Percentiles rank a stretch among this genome's conserved stretches.
These are phyloP conservation scores for Pluvialis apricaria DNA, from an alignment of 2,113 vertebrate genomes.

Conservation along the genomic window DNA sequence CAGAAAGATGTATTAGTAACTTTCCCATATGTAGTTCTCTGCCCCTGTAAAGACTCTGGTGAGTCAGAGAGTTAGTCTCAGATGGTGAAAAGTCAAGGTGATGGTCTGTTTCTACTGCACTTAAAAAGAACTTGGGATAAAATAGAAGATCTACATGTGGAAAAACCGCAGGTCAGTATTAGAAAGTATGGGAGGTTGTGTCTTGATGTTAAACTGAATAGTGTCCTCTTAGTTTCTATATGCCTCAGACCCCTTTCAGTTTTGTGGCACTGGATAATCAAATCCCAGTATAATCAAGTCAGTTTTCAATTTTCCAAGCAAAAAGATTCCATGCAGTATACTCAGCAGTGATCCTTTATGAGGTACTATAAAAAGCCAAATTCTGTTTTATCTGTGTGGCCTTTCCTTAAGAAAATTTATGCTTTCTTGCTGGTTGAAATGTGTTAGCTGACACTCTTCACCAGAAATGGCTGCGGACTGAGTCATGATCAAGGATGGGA, in stretches of 20 bases:
- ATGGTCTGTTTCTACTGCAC: not conserved
- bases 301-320: not conserved
- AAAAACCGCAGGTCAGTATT: not conserved
- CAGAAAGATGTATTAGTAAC: not conserved
- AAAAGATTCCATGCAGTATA: not conserved
- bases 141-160: not conserved
- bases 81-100: not conserved
- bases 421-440: slow-evolving; percentile 39
- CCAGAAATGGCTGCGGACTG: slow-evolving; percentile 48
- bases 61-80: not conserved
- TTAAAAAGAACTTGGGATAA: not conserved
- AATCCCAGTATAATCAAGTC: not conserved
- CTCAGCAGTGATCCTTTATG: not conserved
- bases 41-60: not conserved
- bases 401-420: slow-evolving; percentile 53
- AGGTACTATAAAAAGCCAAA: slow-evolving; percentile 41
- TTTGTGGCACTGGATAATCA: not conserved
- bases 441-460: slow-evolving; percentile 54
- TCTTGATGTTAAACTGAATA: not conserved
- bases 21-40: not conserved
- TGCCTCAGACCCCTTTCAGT: not conserved
- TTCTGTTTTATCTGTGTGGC: slow-evolving; percentile 21
- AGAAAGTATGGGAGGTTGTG: not conserved
- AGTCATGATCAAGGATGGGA: slow-evolving; percentile 51
- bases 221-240: not conserved